Evolutionary conservation across 2,113 vertebrate species (phyloP).

Genomic region (Rhinichthys klamathensis): DNA sequence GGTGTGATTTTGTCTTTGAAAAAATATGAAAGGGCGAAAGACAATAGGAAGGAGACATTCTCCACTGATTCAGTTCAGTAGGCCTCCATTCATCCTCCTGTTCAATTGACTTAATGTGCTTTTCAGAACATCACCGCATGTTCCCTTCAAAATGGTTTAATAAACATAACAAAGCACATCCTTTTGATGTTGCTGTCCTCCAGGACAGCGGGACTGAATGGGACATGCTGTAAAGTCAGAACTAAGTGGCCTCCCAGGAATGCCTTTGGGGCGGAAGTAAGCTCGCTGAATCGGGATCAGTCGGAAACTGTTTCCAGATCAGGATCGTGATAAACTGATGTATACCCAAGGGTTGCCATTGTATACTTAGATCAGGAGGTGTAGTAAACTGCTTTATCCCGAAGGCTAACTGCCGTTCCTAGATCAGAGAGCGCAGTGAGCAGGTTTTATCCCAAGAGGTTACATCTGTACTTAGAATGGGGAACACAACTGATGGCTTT

Average conservation of each 20-base stretch:
- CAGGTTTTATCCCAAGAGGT: conserved; percentile 10
- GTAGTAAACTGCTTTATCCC: conserved; percentile 2
- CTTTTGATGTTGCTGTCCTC: conserved; percentile 40
- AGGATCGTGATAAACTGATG: neutral
- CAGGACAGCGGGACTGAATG: conserved; percentile 19
- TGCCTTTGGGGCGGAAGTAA: conserved; percentile 11
- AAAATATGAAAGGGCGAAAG: neutral
- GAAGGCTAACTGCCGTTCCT: neutral
- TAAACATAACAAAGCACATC: conserved; percentile 42
- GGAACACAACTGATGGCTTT: neutral
- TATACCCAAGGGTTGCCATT: conserved; percentile 13
- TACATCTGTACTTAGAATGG: neutral
- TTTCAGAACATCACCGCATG: conserved; percentile 15
- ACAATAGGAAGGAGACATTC: conserved; percentile 23
- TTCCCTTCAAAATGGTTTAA: conserved; percentile 35
- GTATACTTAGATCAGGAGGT: neutral
- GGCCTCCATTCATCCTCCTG: conserved; percentile 1
- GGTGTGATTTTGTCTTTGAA: conserved; percentile 24
- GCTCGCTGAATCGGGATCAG: neutral
- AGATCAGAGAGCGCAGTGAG: neutral
- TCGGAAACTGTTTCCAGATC: neutral
- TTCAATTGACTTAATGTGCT: conserved; percentile 15
- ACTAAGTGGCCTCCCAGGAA: neutral
- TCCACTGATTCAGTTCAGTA: conserved; percentile 8
- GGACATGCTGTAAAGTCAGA: conserved; percentile 16